A percentile compares a stretch with the other conserved stretches of the same genome.
phyloP scores from a whole-genome alignment of 2,113 vertebrate genomes.

The Equus quagga region DNA sequence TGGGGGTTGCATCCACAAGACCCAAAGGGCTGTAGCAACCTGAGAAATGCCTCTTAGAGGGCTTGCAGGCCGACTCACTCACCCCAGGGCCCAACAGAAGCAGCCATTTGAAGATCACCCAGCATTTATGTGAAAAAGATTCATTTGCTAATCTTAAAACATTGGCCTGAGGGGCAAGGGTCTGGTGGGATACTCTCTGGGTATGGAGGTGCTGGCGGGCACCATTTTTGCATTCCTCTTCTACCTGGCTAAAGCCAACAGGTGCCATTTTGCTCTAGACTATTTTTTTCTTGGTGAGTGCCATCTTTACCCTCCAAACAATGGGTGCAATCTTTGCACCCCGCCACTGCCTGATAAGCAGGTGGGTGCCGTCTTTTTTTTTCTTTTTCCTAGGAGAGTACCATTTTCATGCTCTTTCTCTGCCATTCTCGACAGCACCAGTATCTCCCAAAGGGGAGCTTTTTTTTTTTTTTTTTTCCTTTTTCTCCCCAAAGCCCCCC shows the following conservation, averaged over 20 bases:
- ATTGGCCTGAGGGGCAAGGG: background rate
- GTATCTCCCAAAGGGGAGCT: too few species aligned
- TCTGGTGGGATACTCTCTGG: background rate
- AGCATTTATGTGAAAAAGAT: background rate
- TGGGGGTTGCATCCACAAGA: background rate
- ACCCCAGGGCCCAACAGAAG: background rate
- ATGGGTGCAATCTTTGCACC: background rate
- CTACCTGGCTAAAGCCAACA: background rate
- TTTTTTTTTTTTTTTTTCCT: too few species aligned
- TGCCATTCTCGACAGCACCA: too few species aligned
- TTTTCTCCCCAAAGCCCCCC: too few species aligned
- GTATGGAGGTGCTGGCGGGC: background rate
- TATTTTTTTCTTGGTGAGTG: background rate
- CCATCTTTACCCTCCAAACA: background rate
- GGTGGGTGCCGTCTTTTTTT: too few species aligned
- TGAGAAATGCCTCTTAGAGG: background rate
- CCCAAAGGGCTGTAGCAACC: background rate
- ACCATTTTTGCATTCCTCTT: background rate
- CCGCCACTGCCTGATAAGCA: too few species aligned
- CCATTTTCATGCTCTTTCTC: too few species aligned
- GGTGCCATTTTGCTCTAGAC: background rate
- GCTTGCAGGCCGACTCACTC: background rate
- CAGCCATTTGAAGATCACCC: background rate
- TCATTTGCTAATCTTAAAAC: background rate
- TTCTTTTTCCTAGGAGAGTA: too few species aligned